Conservation (phyloP, 2,113 vertebrate species). For the Eupsittula cactorum region DNA sequence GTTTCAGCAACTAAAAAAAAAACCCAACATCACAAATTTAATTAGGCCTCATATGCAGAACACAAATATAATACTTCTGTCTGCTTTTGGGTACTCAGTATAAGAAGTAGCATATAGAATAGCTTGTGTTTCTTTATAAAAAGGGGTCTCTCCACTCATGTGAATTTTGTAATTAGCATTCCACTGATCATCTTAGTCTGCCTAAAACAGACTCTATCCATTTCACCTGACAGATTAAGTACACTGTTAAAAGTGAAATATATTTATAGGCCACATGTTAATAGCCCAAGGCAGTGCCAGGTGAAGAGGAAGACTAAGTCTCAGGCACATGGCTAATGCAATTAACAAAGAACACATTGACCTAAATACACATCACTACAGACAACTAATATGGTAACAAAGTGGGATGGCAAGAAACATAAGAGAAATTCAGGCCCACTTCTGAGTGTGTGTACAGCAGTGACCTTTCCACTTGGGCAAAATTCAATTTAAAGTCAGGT, state of each 20-base stretch:
- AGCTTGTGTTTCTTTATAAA: not conserved
- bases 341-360: conserved; percentile 77
- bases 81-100: not conserved
- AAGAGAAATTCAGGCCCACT: not conserved
- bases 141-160: not conserved
- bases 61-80: not conserved
- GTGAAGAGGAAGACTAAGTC: conserved; percentile 58
- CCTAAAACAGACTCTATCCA: conserved; percentile 8
- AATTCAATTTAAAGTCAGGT: not conserved
- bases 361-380: conserved; percentile 43
- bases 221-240: conserved; percentile 36
- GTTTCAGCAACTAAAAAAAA: not conserved
- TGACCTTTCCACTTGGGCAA: not conserved
- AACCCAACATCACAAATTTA: not conserved
- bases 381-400: not conserved
- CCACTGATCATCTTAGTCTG: conserved; percentile 14
- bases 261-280: conserved; percentile 33
- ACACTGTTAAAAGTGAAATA: conserved; percentile 28
- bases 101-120: not conserved
- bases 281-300: conserved; percentile 21
- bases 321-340: conserved; percentile 75
- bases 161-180: conserved; percentile 5
- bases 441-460: not conserved
- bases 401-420: not conserved
- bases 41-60: not conserved